phyloP scores from a whole-genome alignment of 2,888 invertebrate genomes.

The Polydesmus complanatus region DNA sequence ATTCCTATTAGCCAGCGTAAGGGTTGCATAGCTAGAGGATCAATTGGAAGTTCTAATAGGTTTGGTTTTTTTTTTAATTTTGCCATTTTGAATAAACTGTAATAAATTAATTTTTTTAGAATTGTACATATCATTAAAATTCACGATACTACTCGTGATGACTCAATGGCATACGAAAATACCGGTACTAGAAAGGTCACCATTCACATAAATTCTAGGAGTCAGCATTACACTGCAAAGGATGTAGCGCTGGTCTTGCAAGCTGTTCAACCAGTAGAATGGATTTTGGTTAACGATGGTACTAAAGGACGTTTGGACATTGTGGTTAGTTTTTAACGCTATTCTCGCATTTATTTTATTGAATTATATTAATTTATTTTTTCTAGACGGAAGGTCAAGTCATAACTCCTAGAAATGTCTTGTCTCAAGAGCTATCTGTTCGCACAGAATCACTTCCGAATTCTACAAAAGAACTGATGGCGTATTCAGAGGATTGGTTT shows the following conservation, averaged over 20 bases:
- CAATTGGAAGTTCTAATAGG: too few relatives aligned
- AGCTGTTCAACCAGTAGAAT: conserved; percentile 6
- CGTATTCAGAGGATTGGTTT: conserved; percentile 26
- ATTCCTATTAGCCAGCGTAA: conserved; percentile 11
- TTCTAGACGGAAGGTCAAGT: conserved; percentile 23
- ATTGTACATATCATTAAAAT: conserved; percentile 9
- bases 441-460: conserved; percentile 25
- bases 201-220: conserved; percentile 21
- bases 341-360: not conserved
- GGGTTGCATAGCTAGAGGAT: conserved; percentile 13
- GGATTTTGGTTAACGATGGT: conserved; percentile 2
- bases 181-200: conserved; percentile 6
- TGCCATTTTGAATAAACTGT: too few relatives aligned
- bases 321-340: not conserved
- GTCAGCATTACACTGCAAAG: conserved; percentile 16
- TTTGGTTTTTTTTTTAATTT: too few relatives aligned
- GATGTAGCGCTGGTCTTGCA: conserved; percentile 10
- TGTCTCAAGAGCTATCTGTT: conserved; percentile 15
- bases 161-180: not conserved
- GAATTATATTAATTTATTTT: not conserved
- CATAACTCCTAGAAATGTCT: conserved; percentile 18
- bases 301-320: conserved; percentile 9
- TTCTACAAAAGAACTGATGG: conserved; percentile 25
- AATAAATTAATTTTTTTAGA: too few relatives aligned
- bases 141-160: not conserved